phyloP scores from a whole-genome alignment of 2,797 vertebrate genomes.

The Protosalanx chinensis region DNA sequence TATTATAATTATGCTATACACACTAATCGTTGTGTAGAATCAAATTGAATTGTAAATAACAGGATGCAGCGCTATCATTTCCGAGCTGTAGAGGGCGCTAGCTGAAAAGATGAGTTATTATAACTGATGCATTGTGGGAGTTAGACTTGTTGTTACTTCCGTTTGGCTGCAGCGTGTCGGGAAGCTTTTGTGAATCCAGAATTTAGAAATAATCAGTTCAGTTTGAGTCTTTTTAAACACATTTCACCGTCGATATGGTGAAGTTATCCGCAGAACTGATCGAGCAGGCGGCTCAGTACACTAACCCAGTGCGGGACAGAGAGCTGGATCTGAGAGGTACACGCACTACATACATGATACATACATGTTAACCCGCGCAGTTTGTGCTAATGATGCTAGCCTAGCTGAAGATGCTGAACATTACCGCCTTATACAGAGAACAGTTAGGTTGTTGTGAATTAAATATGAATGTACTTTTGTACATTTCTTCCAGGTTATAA shows the following conservation, averaged over 20 bases:
- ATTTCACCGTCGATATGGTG: slow-evolving; percentile 74
- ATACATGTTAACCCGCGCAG: neutral
- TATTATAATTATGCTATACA: too few species aligned
- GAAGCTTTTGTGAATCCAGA: neutral
- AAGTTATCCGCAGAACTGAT: slow-evolving; percentile 91
- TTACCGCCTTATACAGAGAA: neutral
- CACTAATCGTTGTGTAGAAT: neutral
- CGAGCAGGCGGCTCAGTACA: slow-evolving; percentile 93
- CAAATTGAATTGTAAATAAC: neutral
- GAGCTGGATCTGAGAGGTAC: slow-evolving; percentile 88
- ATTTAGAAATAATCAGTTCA: neutral
- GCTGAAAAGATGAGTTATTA: neutral
- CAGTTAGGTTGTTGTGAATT: neutral
- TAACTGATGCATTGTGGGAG: neutral
- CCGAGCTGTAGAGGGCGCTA: neutral
- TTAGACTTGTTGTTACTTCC: slow-evolving; percentile 9
- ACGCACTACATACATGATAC: too few species aligned
- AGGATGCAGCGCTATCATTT: neutral
- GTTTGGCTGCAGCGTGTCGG: slow-evolving; percentile 43
- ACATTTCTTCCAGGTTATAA: slow-evolving; percentile 81
- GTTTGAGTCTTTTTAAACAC: neutral
- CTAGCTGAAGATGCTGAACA: too few species aligned
- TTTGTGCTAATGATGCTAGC: neutral
- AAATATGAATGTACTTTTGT: neutral
- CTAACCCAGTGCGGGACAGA: slow-evolving; percentile 87